A percentile compares a stretch with the other conserved stretches of the same genome.
These are phyloP conservation scores for Carterocephalus palaemon DNA, from an alignment of 2,888 invertebrate species.

Conservation along the genomic window DNA sequence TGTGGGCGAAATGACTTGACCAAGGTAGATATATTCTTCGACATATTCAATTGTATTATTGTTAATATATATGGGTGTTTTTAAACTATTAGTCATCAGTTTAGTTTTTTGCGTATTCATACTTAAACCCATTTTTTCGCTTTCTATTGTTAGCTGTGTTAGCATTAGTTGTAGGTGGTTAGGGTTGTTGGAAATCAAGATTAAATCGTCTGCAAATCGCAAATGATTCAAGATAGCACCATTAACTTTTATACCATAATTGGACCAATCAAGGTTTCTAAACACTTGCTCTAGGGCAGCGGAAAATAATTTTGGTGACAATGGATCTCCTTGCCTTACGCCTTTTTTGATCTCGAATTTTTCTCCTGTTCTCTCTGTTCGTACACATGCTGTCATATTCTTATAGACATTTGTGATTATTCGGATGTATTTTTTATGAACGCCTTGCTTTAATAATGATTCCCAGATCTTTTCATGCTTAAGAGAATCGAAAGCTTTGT, in stretches of 20 bases:
- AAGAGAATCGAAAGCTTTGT: no score
- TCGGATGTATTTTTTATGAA: no score
- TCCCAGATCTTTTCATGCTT: no score
- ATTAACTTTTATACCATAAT: constrained; percentile 10
- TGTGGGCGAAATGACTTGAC: constrained; percentile 1
- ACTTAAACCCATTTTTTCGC: constrained; percentile 10
- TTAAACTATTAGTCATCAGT: neutral
- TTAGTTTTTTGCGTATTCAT: constrained; percentile 21
- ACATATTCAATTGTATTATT: neutral
- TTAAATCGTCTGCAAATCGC: constrained; percentile 20
- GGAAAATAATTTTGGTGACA: constrained; percentile 42
- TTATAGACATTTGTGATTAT: no score
- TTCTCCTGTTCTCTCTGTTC: no score
- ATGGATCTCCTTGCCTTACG: constrained; percentile 24
- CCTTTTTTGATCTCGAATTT: constrained; percentile 9
- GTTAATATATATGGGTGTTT: neutral
- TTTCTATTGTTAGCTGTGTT: constrained; percentile 7
- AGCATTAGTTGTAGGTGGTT: constrained; percentile 14
- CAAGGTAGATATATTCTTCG: neutral
- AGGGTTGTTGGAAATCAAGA: neutral
- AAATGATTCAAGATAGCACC: constrained; percentile 11
- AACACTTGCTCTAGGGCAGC: constrained; percentile 6
- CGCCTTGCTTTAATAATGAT: no score
- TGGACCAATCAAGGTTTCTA: constrained; percentile 12
- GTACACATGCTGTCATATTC: no score